Base-by-base conservation (phyloP, 2,888 invertebrate genomes). In the Choristoneura rosaceana region DNA sequence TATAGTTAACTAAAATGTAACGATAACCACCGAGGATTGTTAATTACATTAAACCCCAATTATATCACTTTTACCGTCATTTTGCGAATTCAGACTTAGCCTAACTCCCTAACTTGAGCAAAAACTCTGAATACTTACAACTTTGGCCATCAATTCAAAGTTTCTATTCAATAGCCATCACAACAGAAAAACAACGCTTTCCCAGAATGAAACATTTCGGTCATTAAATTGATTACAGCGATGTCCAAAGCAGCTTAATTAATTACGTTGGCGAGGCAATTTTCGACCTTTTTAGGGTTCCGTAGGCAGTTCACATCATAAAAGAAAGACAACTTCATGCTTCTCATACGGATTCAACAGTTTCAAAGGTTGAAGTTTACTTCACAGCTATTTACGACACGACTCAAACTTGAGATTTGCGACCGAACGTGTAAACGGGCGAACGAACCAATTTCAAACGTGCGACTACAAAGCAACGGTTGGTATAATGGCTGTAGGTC, bases 181-280 rank as follows among this genome's bases (percentile, higher is more conserved):
- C 52, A 63, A 68, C 34, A 25, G 58, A 59, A 33, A 69, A 50
- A 71, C 55, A 64, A 45, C 38, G 61, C 41, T 66, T 17, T 33
- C 17, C 34, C 47, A n/a, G 38, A 71, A 62, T 71, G 45, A 55
- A 52, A 15, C 50, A 45, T 62, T 64, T 73, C 63, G 9, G 59
- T 58, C 68, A 73, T 73, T 68, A 71, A 71, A 74, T 74, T 71
- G 71, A 74, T 74, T 71, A 67, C 67, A 50, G 34, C 62, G 59
- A 58, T 71, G 74, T 45, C 58, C 58, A 66, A 50, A 64, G 52
- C 71, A 60, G 66, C 58, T 67, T 52, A 67, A 74, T 74, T 74
- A 71, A 71, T 71, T 71, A 74, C 66, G 38, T 63, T 67, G n/a
- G 67, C 58, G 47, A 15, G 33, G 67, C 59, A 63, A 60, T 50